Conservation (phyloP, 2,888 invertebrate species). For the Sphaerophoria rueppellii region DNA sequence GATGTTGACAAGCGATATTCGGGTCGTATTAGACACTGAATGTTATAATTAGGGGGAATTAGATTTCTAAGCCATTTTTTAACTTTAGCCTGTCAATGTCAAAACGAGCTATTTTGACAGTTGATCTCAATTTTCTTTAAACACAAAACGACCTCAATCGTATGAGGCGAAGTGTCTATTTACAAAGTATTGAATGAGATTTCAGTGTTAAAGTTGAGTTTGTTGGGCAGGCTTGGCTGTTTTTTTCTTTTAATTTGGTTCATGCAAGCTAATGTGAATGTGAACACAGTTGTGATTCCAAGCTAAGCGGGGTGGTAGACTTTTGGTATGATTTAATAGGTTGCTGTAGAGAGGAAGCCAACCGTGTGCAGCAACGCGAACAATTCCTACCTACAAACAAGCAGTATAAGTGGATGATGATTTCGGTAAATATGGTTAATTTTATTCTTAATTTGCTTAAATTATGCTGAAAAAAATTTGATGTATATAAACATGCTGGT, state of each 20-base stretch:
- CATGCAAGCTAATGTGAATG: slow-evolving; percentile 2
- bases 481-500: slow-evolving; percentile 5
- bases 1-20: not conserved
- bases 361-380: slow-evolving; percentile 30
- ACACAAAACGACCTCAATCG: not conserved
- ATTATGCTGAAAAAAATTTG: slow-evolving; percentile 34
- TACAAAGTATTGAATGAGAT: slow-evolving; percentile 22
- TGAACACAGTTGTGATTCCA: slow-evolving; percentile 46
- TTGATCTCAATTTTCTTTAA: not conserved
- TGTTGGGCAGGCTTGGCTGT: slow-evolving; percentile 13
- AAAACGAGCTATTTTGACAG: not conserved
- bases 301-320: not conserved
- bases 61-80: no score
- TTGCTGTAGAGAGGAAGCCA: slow-evolving; percentile 45
- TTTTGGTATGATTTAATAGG: slow-evolving; percentile 26
- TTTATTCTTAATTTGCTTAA: slow-evolving; percentile 46
- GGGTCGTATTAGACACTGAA: not conserved
- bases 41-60: not conserved
- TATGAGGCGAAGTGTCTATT: not conserved
- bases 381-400: not conserved
- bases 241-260: slow-evolving; percentile 21
- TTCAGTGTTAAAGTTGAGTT: slow-evolving; percentile 47
- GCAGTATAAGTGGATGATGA: slow-evolving; percentile 44
- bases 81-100: no score
- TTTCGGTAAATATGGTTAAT: slow-evolving; percentile 56